These are phyloP conservation scores for Phataginus tricuspis DNA, from an alignment of 2,797 vertebrate species.

Conservation along the genomic window DNA sequence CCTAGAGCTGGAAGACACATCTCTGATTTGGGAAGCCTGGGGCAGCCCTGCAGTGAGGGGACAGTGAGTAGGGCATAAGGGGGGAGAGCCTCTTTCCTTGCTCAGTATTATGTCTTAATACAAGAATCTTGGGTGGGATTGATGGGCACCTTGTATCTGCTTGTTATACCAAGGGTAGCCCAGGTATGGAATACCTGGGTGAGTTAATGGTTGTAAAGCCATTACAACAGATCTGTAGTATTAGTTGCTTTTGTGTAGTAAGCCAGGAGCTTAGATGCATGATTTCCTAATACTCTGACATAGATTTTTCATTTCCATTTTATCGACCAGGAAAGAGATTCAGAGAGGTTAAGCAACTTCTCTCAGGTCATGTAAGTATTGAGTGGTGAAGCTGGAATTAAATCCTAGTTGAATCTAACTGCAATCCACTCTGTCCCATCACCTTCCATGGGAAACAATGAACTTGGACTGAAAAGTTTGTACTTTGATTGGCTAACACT, in stretches of 20 bases:
- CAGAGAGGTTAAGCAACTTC: not conserved
- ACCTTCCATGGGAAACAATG: not conserved
- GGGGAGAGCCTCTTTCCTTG: not conserved
- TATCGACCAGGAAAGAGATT: not conserved
- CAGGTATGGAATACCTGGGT: not conserved
- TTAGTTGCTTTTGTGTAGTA: not conserved
- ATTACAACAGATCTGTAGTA: not conserved
- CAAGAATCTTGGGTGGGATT: not conserved
- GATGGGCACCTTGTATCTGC: not conserved
- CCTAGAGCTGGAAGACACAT: not conserved
- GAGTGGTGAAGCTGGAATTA: not conserved
- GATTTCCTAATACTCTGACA: not conserved
- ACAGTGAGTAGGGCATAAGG: not conserved
- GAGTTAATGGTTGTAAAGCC: not conserved
- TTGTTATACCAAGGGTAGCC: not conserved
- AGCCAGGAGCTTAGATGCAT: not conserved
- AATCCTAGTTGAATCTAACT: not conserved
- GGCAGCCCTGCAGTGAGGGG: not conserved
- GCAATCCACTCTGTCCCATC: not conserved
- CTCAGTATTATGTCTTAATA: not conserved
- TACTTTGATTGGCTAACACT: not conserved
- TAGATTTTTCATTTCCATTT: slow-evolving; percentile 40
- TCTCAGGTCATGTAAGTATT: not conserved
- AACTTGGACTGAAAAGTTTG: not conserved
- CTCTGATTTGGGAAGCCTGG: not conserved